Percentiles rank a stretch among this genome's conserved stretches.
These are phyloP conservation scores for Anas bahamensis DNA, from an alignment of 2,797 vertebrate genomes.

Conservation along the genomic window DNA sequence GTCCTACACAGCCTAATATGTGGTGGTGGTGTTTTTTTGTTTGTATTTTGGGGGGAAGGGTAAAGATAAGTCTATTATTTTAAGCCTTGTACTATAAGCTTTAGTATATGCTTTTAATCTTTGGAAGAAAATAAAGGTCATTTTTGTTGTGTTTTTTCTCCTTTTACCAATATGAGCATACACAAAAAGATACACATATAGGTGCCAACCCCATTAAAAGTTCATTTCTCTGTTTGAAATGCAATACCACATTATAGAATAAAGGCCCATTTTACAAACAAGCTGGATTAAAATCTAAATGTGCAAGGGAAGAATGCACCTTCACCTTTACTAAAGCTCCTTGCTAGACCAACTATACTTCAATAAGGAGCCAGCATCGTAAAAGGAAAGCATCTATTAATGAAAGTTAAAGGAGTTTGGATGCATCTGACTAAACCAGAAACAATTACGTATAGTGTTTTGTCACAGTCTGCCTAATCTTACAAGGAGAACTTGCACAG, in stretches of 20 bases:
- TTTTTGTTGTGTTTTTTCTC: too few species aligned
- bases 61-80: too few species aligned
- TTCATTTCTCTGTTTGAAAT: background rate
- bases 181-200: background rate
- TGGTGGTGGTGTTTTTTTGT: too few species aligned
- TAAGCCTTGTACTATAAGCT: background rate
- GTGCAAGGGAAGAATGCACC: background rate
- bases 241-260: background rate
- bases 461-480: background rate
- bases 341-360: background rate
- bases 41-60: too few species aligned
- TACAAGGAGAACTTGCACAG: background rate
- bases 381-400: background rate
- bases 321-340: background rate
- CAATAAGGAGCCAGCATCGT: background rate
- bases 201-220: background rate
- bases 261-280: background rate
- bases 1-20: background rate
- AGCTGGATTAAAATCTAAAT: background rate
- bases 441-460: background rate
- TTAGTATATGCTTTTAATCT: background rate
- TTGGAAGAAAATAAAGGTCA: background rate
- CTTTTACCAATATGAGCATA: background rate
- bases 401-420: background rate
- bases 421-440: background rate